Evolutionary conservation across 2,113 vertebrate species (phyloP).

Genomic region (Scortum barcoo): DNA sequence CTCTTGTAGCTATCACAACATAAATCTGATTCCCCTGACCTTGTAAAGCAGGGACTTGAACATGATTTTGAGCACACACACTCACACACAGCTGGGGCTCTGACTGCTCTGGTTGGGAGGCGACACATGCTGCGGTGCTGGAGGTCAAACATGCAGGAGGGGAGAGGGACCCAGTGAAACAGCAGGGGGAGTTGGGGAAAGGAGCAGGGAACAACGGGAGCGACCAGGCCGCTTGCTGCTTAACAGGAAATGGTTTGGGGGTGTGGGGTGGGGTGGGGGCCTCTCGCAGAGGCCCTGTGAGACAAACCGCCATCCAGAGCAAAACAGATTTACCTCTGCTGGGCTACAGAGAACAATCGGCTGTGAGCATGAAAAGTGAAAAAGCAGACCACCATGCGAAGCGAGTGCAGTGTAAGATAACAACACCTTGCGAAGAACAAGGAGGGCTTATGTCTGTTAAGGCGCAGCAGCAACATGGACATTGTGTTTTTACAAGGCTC

Average conservation of each 20-base stretch:
- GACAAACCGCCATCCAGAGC: conserved; percentile 19
- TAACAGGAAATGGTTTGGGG: conserved; percentile 54
- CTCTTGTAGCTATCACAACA: conserved; percentile 14
- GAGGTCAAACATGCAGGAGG: conserved; percentile 23
- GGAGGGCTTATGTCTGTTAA: conserved; percentile 22
- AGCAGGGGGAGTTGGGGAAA: conserved; percentile 21
- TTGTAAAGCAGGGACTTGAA: conserved; percentile 27
- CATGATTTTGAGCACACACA: not conserved
- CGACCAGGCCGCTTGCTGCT: conserved; percentile 29
- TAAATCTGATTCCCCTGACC: conserved; percentile 29
- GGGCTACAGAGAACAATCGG: conserved; percentile 17
- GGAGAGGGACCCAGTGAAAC: conserved; percentile 1
- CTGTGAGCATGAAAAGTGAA: not conserved
- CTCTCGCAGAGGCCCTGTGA: conserved; percentile 20
- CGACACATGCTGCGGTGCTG: conserved; percentile 16
- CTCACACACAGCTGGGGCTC: conserved; percentile 24
- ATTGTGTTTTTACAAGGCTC: conserved; percentile 21
- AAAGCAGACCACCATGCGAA: conserved; percentile 24
- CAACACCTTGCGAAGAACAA: not conserved
- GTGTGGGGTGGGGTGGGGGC: not conserved
- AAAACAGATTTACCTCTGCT: not conserved
- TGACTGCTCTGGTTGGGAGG: conserved; percentile 23
- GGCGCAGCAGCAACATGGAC: conserved; percentile 20
- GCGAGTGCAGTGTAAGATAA: conserved; percentile 6
- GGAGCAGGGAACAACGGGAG: conserved; percentile 32